Conservation (phyloP, 2,113 vertebrate species). For the Rallus limicola region DNA sequence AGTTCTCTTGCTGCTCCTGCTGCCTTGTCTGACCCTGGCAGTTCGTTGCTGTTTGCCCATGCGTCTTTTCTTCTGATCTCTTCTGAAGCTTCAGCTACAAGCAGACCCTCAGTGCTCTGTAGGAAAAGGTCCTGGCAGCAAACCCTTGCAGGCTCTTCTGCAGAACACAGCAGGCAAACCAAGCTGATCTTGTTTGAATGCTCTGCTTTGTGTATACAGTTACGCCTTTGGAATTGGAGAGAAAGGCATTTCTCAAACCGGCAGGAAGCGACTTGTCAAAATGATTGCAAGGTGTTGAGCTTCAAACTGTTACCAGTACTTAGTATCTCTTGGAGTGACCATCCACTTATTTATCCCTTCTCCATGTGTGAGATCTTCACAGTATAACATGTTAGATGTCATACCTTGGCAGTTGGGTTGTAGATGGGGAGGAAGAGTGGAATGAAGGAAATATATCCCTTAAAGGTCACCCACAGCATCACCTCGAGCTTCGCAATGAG, state of each 20-base stretch:
- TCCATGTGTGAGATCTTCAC: neutral
- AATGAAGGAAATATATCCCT: neutral
- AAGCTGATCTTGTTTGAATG: neutral
- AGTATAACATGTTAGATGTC: neutral
- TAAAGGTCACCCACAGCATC: neutral
- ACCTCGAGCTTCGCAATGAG: neutral
- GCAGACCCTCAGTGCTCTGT: neutral
- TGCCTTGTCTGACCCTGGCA: neutral
- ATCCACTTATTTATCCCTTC: neutral
- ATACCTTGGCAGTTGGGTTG: neutral
- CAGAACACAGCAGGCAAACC: neutral
- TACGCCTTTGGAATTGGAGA: neutral
- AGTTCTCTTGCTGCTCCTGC: neutral
- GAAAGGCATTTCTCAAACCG: neutral
- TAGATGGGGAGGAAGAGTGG: neutral
- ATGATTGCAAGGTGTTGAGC: neutral
- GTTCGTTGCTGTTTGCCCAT: neutral
- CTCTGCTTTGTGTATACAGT: neutral
- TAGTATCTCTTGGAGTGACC: neutral
- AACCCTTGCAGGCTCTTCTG: neutral
- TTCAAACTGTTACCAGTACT: neutral
- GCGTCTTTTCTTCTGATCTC: neutral
- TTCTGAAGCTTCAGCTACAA: neutral
- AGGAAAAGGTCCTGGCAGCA: neutral
- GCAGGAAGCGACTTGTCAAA: neutral